Evolutionary conservation across 1,140 invertebrate species (phyloP).

Genomic region (Dendroctonus ponderosae): DNA sequence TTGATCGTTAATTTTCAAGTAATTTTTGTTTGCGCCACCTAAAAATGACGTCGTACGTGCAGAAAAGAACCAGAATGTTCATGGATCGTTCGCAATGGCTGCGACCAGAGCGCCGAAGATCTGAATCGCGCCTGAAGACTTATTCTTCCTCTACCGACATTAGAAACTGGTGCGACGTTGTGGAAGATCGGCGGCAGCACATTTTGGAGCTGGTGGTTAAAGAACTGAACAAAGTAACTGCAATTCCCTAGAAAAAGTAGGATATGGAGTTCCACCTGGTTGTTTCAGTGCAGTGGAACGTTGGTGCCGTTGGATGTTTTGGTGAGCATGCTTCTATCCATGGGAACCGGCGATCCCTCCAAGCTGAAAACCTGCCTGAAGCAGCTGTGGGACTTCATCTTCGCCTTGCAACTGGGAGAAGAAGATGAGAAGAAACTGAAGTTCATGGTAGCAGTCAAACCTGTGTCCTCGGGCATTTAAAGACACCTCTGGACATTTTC

Average conservation of each 20-base stretch:
- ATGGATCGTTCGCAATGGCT: conserved; percentile 31
- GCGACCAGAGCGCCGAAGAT: conserved; percentile 32
- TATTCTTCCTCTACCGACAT: conserved; percentile 41
- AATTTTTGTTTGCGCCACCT: no score
- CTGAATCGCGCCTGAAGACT: conserved; percentile 42
- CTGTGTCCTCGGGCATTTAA: no score
- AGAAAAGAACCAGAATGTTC: conserved; percentile 37
- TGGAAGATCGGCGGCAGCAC: conserved; percentile 42
- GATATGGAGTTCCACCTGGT: not conserved
- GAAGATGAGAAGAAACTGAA: conserved; percentile 34
- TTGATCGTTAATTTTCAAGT: no score
- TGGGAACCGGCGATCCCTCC: conserved; percentile 51
- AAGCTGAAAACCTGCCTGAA: conserved; percentile 49
- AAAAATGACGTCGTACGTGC: conserved; percentile 39
- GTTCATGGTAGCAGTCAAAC: conserved; percentile 21
- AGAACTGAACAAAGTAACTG: conserved; percentile 32
- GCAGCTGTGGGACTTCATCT: conserved; percentile 32
- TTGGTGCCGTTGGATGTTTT: conserved; percentile 54
- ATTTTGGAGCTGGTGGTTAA: conserved; percentile 41
- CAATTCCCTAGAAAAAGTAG: not conserved
- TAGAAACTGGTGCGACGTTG: conserved; percentile 38
- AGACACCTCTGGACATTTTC: not conserved
- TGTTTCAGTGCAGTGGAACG: conserved; percentile 35
- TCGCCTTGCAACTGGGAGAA: conserved; percentile 22
- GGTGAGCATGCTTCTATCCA: conserved; percentile 52